Base-by-base conservation (phyloP, 2,113 vertebrate genomes). In the Tautogolabrus adspersus region DNA sequence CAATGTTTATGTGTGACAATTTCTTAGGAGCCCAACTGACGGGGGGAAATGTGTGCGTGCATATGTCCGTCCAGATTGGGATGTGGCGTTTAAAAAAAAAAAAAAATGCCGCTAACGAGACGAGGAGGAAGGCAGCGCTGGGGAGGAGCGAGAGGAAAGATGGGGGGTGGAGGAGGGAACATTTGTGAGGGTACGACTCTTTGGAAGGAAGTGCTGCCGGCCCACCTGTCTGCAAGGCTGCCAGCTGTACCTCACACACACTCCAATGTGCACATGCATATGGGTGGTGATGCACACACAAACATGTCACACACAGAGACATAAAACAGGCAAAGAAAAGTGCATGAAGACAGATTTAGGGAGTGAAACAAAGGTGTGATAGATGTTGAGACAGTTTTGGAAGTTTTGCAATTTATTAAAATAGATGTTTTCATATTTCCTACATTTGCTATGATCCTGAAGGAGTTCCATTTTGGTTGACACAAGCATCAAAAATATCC, bases 31-130 rank as follows among this genome's bases (percentile, higher is more conserved):
- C 69, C 80, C 44, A 72, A 81, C 77, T 34, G 9, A 40, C 75
- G 80, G 70, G 56, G 69, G 49, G 12, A 10, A 66, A 66, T 73
- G 72, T 66, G 74, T 10, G 23, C 11, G 77, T 86, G 62, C 91
- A 92, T 89, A 93, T 92, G 91, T 92, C 89, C 77, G 74, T 89
- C 90, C 92, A 93, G 91, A 92, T 92, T 92, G 91, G 89, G 81
- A 68, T 59, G 11, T 42, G 23, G 30, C 68, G 59, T 82, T 62
- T 87, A 88, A 92, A 90, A 87, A 62, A 62, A 42, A 86, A 89
- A 91, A 89, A 86, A 81, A 86, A 87, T 79, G 82, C 87, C 46
- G 82, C 88, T 91, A 89, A 90, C 83, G 79, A 92, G 90, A 89
- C 38, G 69, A 75, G 82, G 70, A 70, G 74, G 60, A 52, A 74